These are phyloP conservation scores for Seira musarum DNA, from an alignment of 2,888 invertebrate genomes.

Conservation along the genomic window DNA sequence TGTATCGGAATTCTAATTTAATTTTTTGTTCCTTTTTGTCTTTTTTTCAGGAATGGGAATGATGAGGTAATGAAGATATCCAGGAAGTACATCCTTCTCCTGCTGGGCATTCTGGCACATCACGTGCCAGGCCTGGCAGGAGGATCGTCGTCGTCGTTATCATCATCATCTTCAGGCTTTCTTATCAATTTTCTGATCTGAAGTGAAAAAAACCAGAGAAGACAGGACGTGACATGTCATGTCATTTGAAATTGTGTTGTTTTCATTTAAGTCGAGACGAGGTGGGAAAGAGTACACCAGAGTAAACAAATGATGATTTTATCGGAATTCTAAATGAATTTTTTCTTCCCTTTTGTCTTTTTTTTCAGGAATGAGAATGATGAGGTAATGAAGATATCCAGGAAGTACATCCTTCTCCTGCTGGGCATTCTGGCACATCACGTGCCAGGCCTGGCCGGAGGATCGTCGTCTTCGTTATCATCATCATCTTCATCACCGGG, in stretches of 20 bases:
- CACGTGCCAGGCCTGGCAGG: constrained; percentile 53
- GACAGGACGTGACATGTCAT: neutral
- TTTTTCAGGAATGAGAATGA: constrained; percentile 34
- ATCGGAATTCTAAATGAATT: neutral
- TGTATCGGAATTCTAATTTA: neutral
- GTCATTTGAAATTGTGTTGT: too few species aligned
- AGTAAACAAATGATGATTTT: neutral
- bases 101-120: constrained; percentile 41
- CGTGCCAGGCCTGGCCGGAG: constrained; percentile 52
- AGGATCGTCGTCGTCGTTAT: constrained; percentile 13
- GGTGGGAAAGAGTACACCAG: neutral
- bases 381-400: constrained; percentile 53
- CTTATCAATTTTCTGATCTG: too few species aligned
- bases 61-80: constrained; percentile 55
- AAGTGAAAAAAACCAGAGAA: neutral
- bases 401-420: constrained; percentile 45
- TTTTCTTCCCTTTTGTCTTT: neutral
- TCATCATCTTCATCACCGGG: constrained; percentile 36
- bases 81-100: constrained; percentile 40
- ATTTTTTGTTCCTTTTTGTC: neutral
- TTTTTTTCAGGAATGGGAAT: constrained; percentile 31
- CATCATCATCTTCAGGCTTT: neutral
- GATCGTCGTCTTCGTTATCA: constrained; percentile 3
- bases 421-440: constrained; percentile 38
- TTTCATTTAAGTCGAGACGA: too few species aligned